These are phyloP conservation scores for Tachycineta bicolor DNA, from an alignment of 2,113 vertebrate genomes.

Conservation along the genomic window DNA sequence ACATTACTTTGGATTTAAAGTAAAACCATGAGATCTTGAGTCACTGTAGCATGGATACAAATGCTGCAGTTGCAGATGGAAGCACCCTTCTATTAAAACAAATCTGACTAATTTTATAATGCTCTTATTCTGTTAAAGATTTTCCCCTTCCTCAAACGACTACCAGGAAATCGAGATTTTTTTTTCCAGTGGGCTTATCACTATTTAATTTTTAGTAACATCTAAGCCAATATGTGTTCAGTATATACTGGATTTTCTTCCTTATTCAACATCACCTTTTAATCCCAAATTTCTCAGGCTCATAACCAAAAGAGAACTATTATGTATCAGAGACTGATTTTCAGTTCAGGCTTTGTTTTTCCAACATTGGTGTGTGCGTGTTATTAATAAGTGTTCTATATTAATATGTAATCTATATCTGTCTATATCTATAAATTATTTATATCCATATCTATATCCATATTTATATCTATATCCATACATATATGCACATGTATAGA, in stretches of 20 bases:
- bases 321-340: neutral
- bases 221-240: neutral
- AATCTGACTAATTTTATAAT: neutral
- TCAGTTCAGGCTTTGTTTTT: neutral
- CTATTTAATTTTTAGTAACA: neutral
- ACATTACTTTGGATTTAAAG: neutral
- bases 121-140: neutral
- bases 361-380: neutral
- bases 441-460: neutral
- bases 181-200: neutral
- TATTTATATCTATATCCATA: neutral
- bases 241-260: neutral
- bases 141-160: neutral
- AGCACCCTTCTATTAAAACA: neutral
- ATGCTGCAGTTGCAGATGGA: neutral
- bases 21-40: neutral
- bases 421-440: neutral
- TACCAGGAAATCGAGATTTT: neutral
- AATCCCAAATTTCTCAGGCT: neutral
- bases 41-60: neutral
- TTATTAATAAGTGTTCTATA: neutral
- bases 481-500: neutral
- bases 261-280: neutral
- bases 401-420: neutral
- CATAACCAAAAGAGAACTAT: neutral